Evolutionary conservation across 2,797 vertebrate species (phyloP), one percentile per base, ranked within the genome.

Genomic region (Octomys mimax): DNA sequence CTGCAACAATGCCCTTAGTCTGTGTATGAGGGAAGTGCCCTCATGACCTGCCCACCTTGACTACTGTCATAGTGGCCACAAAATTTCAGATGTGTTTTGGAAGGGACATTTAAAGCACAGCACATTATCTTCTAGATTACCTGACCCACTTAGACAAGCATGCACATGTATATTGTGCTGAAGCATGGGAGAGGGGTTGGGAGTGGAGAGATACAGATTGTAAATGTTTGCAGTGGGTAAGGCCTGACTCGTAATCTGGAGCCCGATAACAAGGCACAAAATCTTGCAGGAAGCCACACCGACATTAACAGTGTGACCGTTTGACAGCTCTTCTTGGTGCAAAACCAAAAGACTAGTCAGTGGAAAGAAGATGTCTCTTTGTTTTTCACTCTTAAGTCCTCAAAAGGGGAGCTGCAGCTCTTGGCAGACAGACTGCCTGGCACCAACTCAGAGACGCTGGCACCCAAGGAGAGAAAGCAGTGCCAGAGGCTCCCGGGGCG

Each of bases 171-270:
- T 46, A 42, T 16, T 5, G 77, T 59, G 57, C 78, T 31, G 75
- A 71, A 78, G 10, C 57, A 19, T 14, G 22, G 68, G 92, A n/a
- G 10, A 68, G 61, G 31, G 70, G 49, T n/a, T 71, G 11, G 46
- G 39, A 12, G 1, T 39, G 61, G 59, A 33, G 14, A 70, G 52
- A 36, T 0, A 13, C 61, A 66, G 66, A 66, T 0, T 26, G n/a
- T 88, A 93, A 88, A 88, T 95, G 77, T 89, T 95, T 96, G 54
- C 5, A 22, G 31, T 49, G 57, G 54, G 16, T 49, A 68, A 93
- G 66, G 61, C 59, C 57, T 86, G 85, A 28, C 54, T 93, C 11
- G 8, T 42, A 75, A 68, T 59, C 46, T 61, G 71, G 36, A 59
- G 42, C 36, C 33, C 18, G 71, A 75, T 18, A 54, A 33, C 59